Base-by-base conservation (phyloP, 2,113 vertebrate species). In the Microtus richardsoni region DNA sequence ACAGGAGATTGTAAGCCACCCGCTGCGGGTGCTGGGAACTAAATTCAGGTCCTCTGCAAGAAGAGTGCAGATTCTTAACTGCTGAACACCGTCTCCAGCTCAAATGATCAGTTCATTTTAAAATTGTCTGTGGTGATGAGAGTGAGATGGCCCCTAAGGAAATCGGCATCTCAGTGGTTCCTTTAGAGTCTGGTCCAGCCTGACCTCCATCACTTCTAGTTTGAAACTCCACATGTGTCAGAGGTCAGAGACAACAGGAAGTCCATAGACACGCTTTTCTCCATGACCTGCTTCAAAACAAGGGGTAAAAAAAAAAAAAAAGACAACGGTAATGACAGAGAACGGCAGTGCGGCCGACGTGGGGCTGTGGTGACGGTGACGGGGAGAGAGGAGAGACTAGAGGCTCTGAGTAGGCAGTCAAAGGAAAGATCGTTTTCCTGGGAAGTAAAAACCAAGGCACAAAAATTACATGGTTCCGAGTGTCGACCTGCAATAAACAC, bases 401-500 rank as follows among this genome's bases (percentile, higher is more conserved):
- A 91, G 79, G 33, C 28, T 90, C 19, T 91, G 73, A 88, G 95
- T 12, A 91, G 49, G 24, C 16, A 68, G 71, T 21, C 85, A 83
- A 96, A 79, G 36, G 41, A 93, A 71, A 64, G 17, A 49, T 68
- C 60, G 73, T 89, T 96, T 91, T 71, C 89, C 82, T 91, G 39
- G 52, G 62, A 13, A 88, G 73, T 28, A n/a, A 92, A 89, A 66
- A 36, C 30, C 66, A 80, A 91, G 70, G 64, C 26, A 88, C 54
- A 66, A 91, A 89, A 89, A 41, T 36, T 66, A 78, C 54, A 28
- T 70, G 66, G 7, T 36, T 49, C 73, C 79, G 88, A 89, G 7
- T 7, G 64, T 79, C 90, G 78, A 87, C n/a, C n/a, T 19, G 85
- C 33, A 75, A 60, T 86, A 91, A 47, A 62, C 36, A 14, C 0